These are phyloP conservation scores for Caenorhabditis remanei DNA, from an alignment of 1,140 invertebrate species.

Conservation along the genomic window DNA sequence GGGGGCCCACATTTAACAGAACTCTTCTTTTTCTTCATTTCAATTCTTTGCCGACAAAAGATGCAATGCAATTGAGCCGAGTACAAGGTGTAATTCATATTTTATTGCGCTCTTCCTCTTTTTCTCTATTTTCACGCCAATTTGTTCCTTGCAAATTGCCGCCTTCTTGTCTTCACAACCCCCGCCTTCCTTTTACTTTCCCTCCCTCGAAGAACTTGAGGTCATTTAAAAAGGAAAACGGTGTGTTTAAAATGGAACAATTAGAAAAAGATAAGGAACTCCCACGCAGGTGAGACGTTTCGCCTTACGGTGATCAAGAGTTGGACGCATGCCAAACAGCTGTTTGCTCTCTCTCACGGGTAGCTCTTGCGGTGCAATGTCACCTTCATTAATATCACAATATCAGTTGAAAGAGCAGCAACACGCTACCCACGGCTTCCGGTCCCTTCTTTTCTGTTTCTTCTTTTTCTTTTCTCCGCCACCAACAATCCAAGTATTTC, in stretches of 20 bases:
- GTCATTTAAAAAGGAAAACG: not conserved
- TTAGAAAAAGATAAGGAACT: slow-evolving; percentile 7
- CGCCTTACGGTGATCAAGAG: slow-evolving; percentile 20
- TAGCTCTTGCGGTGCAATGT: slow-evolving; percentile 37
- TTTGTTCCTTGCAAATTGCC: slow-evolving; percentile 44
- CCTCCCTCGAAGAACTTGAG: not conserved
- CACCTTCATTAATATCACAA: slow-evolving; percentile 53
- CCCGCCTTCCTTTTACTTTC: not conserved
- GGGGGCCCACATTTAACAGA: not conserved
- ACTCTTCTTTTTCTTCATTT: slow-evolving; percentile 7
- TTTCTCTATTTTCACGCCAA: not conserved
- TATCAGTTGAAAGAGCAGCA: slow-evolving; percentile 47
- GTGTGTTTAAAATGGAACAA: not conserved
- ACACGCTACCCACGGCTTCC: slow-evolving; percentile 36
- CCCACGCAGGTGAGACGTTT: slow-evolving; percentile 34
- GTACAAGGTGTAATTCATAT: slow-evolving; percentile 54
- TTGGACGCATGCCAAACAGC: slow-evolving; percentile 49
- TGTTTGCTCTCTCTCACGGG: slow-evolving; percentile 23
- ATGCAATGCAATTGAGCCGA: slow-evolving; percentile 25
- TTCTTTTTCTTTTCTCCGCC: not conserved
- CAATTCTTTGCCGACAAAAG: slow-evolving; percentile 26
- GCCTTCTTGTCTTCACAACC: not conserved
- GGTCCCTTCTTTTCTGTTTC: not conserved
- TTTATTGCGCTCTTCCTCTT: slow-evolving; percentile 35
- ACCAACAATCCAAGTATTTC: not conserved